Base-by-base conservation (phyloP, 2,113 vertebrate genomes). In the Apus apus region DNA sequence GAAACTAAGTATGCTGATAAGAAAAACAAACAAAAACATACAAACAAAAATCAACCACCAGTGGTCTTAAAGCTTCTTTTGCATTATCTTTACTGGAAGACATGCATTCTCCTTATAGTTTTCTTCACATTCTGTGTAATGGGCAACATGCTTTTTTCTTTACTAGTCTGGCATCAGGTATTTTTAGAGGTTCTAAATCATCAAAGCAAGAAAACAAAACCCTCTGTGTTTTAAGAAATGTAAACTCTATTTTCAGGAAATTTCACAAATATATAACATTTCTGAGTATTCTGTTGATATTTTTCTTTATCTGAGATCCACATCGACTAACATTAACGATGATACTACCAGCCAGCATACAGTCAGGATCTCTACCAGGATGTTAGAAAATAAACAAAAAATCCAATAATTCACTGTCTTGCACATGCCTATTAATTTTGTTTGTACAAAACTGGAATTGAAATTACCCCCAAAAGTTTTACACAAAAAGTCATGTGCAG, bases 401-500 rank as follows among this genome's bases (percentile, higher is more conserved):
- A 26, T 7, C 8, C 9, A 53, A 50, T 58, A 76, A 82, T 78
- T 72, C 70, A 83, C 15, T 27, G 40, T 32, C 87, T 82, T 65
- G 73, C 70, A 79, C 3, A 4, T 54, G 58, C 46, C 85, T 75
- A 66, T 36, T 83, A 7, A 58, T 85, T 97, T 65, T 81, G 36
- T 54, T 85, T 92, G 20, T 60, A 80, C 32, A 76, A 56, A 85
- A 83, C 72, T 74, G 38, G 76, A 95, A 95, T 51, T 96, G 91
- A 89, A 94, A 97, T 96, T 89, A 96, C 67, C 46, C 86, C 46
- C 87, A 71, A 72, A 93, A 18, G 29, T 65, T 90, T 85, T 87
- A 83, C 86, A 90, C 65, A 84, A 82, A 79, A 97, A 90, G 46
- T 94, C 65, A 91, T 1, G 19, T 57, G 53, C 66, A 76, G 85